Evolutionary conservation across 2,113 vertebrate genomes (phyloP), one percentile per base, ranked within the genome.

Genomic region (Ellobius talpinus): DNA sequence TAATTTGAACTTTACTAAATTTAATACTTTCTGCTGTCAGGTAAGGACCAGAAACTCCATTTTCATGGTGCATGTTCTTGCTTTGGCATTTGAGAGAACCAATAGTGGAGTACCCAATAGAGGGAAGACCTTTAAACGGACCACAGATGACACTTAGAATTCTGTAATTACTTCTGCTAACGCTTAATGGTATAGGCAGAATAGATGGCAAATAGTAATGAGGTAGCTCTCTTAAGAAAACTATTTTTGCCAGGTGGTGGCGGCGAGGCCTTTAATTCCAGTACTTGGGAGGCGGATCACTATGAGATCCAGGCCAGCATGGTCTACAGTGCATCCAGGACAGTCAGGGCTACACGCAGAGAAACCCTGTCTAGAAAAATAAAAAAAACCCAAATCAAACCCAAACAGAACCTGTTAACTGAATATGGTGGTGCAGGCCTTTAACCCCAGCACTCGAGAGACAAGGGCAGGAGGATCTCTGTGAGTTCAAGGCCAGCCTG

Each of bases 1-100:
- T 87, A 93, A 96, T 92, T 11, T 93, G 66, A 95, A 29, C 85
- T 96, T 95, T 86, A 72, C 17, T 77, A 55, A 87, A 68, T 88
- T 88, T 92, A 50, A 65, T 65, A 39, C 76, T 89, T 82, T 70
- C 74, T 45, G 23, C 24, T 39, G 3, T 90, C 84, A 52, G 36
- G 45, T 81, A 93, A 93, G 89, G 76, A 73, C 13, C 7, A 29
- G 50, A 95, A 90, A 61, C 90, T 93, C 21, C 58, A 63, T 70
- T 94, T 95, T 95, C 23, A n/a, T 81, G 81, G 52, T 50, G 81
- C 23, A 21, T 78, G 39, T 87, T 96, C 70, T 96, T 94, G 31
- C 36, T 95, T 94, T 87, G 65, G 23, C 93, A 73, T 70, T 92
- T 89, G 72, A 91, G 47, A 72, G 9, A 63, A 61, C 29, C 33